A percentile compares a stretch with the other conserved stretches of the same genome.
Evolutionary conservation across 2,888 invertebrate species (phyloP).

Genomic region (Lycaena phlaeas): DNA sequence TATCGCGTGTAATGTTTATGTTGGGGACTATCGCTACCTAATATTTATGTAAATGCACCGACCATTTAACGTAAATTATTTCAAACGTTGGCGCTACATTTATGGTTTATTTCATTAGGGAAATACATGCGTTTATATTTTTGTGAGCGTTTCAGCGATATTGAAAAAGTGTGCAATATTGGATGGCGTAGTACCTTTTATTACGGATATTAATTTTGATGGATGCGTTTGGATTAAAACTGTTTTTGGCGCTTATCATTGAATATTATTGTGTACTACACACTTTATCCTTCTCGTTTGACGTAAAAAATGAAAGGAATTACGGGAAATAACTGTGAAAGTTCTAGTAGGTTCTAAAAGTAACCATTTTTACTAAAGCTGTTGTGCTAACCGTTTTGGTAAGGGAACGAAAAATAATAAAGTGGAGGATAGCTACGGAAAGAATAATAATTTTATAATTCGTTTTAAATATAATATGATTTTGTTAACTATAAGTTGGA

Average conservation of each 20-base stretch:
- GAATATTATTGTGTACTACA: too few relatives aligned
- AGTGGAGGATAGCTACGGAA: too few relatives aligned
- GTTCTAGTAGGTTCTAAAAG: too few relatives aligned
- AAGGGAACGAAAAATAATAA: too few relatives aligned
- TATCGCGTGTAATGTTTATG: conserved; percentile 64
- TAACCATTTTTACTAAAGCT: too few relatives aligned
- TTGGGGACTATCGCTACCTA: conserved; percentile 42
- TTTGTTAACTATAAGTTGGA: too few relatives aligned
- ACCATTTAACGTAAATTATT: conserved; percentile 60
- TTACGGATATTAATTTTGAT: conserved; percentile 7
- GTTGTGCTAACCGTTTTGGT: too few relatives aligned
- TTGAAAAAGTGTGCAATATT: conserved; percentile 11
- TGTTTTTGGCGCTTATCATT: conserved; percentile 1
- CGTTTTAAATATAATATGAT: too few relatives aligned
- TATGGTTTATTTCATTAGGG: conserved; percentile 24
- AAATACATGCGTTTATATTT: conserved; percentile 13
- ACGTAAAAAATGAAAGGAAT: too few relatives aligned
- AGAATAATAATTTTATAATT: too few relatives aligned
- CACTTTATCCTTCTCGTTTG: too few relatives aligned
- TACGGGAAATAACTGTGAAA: too few relatives aligned
- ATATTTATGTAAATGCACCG: conserved; percentile 59
- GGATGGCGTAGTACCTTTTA: conserved; percentile 3
- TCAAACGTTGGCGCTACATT: conserved; percentile 46
- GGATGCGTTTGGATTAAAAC: conserved; percentile 6
- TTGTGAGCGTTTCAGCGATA: conserved; percentile 8